Base-by-base conservation (phyloP, 2,888 invertebrate species). In the Eupithecia inturbata region DNA sequence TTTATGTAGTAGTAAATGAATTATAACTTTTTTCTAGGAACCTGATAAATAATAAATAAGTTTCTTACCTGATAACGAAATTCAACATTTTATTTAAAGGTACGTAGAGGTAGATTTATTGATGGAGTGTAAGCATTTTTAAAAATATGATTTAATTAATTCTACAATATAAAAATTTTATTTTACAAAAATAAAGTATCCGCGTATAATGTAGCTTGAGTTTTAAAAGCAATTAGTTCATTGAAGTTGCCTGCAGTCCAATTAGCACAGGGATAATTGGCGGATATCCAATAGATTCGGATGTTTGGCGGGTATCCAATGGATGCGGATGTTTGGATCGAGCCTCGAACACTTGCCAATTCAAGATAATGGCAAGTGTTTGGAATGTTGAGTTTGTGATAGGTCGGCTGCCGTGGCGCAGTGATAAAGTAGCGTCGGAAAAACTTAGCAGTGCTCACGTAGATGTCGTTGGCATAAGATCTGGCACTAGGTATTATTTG, bases 311-410 rank as follows among this genome's bases (percentile, higher is more conserved):
- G 60, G 22, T 39, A 57, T 49, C 9, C 39, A 62, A 60, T 45
- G 22, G 26, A 57, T 57, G 12, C 22, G 12, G 57, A 57, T 57
- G 57, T 57, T 57, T 57, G 22, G 26, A 57, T 26, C 14, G 57
- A 26, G 5, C 22, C 26, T 14, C 26, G 26, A 57, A 62, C 62
- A 31, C 67, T 70, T 67, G 73, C 67, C 73, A 67, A 70, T 67
- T 63, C 39, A 31, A 9, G 53, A 67, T 73, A 94, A 31, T 62
- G 62, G 31, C 10, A n/a, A 53, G 22, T 62, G 62, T 62, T 62
- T 31, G 62, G 62, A 60, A 14, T 26, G 26, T 14, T 22, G 57
- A 14, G 16, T 31, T 62, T 62, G 1, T 14, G 26, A 57, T 26
- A n/a, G 49, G 49, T 22, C 53, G 53, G 3, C 53, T 57, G 9